These are phyloP conservation scores for Drosophila pachea DNA, from an alignment of 1,140 invertebrate species.

Conservation along the genomic window DNA sequence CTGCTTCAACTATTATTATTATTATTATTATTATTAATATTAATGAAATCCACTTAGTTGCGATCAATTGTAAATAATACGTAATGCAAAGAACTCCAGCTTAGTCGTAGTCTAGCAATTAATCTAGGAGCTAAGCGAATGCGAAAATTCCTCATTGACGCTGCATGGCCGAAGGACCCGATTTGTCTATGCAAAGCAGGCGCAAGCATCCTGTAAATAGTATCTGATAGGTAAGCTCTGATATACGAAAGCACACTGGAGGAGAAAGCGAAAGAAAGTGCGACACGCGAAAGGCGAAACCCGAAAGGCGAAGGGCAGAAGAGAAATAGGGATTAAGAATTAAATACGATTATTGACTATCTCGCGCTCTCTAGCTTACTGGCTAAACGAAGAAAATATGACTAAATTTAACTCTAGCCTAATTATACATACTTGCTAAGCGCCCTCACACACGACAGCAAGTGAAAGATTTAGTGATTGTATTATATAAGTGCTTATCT, in stretches of 20 bases:
- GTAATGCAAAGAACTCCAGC: conserved; percentile 41
- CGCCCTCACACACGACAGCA: conserved; percentile 57
- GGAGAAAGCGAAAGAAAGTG: conserved; percentile 35
- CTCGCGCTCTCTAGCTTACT: conserved; percentile 63
- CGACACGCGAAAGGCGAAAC: too few relatives aligned
- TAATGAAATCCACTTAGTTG: conserved; percentile 56
- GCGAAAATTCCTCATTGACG: conserved; percentile 69
- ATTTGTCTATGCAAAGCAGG: conserved; percentile 59
- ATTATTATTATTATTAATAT: conserved; percentile 46
- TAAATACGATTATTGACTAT: conserved; percentile 62
- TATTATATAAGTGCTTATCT: conserved; percentile 66
- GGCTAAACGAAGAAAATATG: conserved; percentile 48
- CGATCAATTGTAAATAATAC: conserved; percentile 64
- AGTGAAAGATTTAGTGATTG: conserved; percentile 75
- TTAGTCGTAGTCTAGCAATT: conserved; percentile 16
- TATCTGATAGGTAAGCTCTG: conserved; percentile 46
- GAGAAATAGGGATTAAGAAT: conserved; percentile 15
- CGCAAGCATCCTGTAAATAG: conserved; percentile 66
- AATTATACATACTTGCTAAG: conserved; percentile 44
- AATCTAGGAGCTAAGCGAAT: conserved; percentile 34
- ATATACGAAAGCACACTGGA: conserved; percentile 51
- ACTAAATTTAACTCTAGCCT: conserved; percentile 69
- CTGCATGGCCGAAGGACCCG: conserved; percentile 38
- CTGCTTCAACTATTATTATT: conserved; percentile 68
- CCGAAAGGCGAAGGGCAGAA: conserved; percentile 23